Conservation (phyloP, 2,888 invertebrate genomes). For the Thysanoteuthis rhombus region DNA sequence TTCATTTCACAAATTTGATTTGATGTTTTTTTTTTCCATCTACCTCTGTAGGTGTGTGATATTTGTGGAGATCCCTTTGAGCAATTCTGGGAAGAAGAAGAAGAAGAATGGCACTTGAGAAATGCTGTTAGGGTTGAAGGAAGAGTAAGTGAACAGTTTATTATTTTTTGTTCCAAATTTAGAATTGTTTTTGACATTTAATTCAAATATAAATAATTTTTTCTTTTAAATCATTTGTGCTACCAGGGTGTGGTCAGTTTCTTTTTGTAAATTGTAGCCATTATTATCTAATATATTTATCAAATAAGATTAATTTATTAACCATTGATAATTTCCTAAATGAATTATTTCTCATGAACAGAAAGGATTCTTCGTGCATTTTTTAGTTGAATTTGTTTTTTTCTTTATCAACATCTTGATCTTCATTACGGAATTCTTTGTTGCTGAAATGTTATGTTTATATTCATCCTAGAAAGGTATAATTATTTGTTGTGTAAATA, state of each 20-base stretch:
- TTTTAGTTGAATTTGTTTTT: no score
- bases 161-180: neutral
- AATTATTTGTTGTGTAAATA: no score
- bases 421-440: neutral
- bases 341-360: no score
- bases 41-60: slow-evolving; percentile 77
- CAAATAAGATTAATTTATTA: no score
- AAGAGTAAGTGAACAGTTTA: slow-evolving; percentile 70
- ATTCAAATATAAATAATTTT: no score
- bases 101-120: slow-evolving; percentile 95
- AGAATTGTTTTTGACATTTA: neutral
- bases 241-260: neutral
- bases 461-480: neutral
- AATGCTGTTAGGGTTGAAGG: slow-evolving; percentile 79
- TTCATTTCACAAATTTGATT: neutral
- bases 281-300: no score
- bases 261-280: neutral
- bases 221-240: neutral
- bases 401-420: neutral
- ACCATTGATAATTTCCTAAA: no score
- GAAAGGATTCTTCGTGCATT: neutral
- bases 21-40: neutral
- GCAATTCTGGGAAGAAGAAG: slow-evolving; percentile 95
- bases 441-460: neutral
- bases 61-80: slow-evolving; percentile 94